Conservation (phyloP, 2,113 vertebrate genomes). For the Cyprinus carpio region DNA sequence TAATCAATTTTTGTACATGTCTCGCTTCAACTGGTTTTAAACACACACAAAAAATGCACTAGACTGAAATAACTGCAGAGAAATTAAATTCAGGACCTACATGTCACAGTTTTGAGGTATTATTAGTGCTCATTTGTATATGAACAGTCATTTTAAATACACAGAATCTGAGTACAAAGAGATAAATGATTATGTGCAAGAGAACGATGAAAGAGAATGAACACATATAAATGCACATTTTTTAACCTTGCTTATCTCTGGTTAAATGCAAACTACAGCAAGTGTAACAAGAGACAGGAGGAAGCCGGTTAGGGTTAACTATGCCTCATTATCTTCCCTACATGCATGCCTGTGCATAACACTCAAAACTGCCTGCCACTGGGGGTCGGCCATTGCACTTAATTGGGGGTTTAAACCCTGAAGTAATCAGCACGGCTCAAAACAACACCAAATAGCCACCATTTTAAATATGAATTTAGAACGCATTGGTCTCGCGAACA, state of each 20-base stretch:
- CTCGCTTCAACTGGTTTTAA: conserved; percentile 26
- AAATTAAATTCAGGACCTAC: neutral
- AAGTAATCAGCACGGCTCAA: conserved; percentile 43
- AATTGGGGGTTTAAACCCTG: conserved; percentile 41
- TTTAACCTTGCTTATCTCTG: neutral
- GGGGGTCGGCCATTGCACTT: conserved; percentile 38
- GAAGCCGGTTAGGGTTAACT: conserved; percentile 40
- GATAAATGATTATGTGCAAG: neutral
- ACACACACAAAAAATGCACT: conserved; percentile 41
- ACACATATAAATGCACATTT: conserved; percentile 15
- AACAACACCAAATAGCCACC: conserved; percentile 49
- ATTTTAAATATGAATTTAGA: conserved; percentile 58
- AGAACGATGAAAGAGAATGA: neutral
- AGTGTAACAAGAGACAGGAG: conserved; percentile 37
- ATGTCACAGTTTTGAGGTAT: neutral
- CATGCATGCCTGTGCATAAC: conserved; percentile 48
- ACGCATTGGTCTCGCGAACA: conserved; percentile 55
- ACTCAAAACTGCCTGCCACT: conserved; percentile 32
- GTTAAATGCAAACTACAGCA: conserved; percentile 39
- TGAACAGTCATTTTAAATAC: neutral
- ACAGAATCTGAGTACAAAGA: neutral
- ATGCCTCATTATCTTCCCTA: conserved; percentile 46
- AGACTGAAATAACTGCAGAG: neutral
- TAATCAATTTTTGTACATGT: conserved; percentile 59
- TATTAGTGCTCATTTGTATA: neutral